These are phyloP conservation scores for Eptesicus fuscus DNA, from an alignment of 2,113 vertebrate genomes.

Conservation along the genomic window DNA sequence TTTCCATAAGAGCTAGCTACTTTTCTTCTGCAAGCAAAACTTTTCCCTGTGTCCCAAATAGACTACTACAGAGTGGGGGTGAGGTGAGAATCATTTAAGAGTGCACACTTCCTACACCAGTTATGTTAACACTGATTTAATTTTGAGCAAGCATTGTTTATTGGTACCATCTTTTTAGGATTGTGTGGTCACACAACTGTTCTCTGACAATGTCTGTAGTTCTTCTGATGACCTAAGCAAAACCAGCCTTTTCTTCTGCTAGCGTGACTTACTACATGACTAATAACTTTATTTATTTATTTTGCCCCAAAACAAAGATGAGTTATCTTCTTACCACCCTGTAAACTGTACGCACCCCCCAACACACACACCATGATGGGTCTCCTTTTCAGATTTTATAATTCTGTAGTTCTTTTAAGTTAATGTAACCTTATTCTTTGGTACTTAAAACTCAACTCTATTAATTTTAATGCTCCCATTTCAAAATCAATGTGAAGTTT, in stretches of 20 bases:
- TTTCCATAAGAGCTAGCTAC: neutral
- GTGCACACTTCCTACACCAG: neutral
- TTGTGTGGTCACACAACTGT: neutral
- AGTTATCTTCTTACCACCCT: neutral
- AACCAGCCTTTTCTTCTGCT: neutral
- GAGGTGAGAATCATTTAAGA: neutral
- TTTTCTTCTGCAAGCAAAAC: neutral
- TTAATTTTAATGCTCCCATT: neutral
- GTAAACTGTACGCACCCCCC: too few relatives aligned
- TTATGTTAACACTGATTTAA: neutral
- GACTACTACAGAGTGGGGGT: neutral
- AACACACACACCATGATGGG: rapidly evolving
- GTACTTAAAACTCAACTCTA: neutral
- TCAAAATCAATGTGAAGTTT: neutral
- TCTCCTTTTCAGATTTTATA: neutral
- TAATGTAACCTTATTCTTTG: neutral
- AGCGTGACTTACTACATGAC: neutral
- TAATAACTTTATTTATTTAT: neutral
- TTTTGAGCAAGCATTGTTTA: neutral
- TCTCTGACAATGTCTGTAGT: neutral
- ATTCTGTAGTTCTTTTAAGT: neutral
- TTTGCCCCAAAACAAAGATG: neutral
- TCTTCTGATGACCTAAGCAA: neutral
- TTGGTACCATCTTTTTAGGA: neutral
- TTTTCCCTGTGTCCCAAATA: neutral